These are phyloP conservation scores for Brachyrhaphis roseni DNA, from an alignment of 2,797 vertebrate species.

Conservation along the genomic window DNA sequence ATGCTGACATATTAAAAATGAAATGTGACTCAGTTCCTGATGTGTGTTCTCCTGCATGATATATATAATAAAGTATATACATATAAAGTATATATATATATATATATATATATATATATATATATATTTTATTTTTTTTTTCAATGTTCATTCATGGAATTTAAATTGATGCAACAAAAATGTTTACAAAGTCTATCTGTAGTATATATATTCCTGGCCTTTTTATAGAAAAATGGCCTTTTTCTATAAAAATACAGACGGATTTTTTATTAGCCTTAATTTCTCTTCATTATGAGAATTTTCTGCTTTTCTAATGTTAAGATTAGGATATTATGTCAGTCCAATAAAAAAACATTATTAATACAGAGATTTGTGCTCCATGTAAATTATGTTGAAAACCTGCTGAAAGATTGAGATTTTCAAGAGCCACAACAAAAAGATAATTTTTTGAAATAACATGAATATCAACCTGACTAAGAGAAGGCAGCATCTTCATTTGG, in stretches of 20 bases:
- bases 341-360: neutral
- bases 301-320: neutral
- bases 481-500: neutral
- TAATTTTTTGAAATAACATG: too few species aligned
- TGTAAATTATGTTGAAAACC: neutral
- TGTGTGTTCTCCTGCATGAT: neutral
- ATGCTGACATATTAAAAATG: neutral
- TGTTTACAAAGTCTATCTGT: neutral
- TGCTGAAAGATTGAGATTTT: neutral
- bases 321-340: neutral
- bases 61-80: too few species aligned
- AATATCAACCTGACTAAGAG: neutral
- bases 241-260: neutral
- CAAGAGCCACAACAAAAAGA: neutral
- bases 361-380: neutral
- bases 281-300: neutral
- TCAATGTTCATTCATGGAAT: neutral
- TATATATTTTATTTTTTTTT: neutral
- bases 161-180: neutral
- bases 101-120: too few species aligned
- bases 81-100: too few species aligned
- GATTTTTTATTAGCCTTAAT: neutral
- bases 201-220: neutral
- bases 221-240: neutral
- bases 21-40: neutral